Percentiles rank a stretch among this genome's conserved stretches.
phyloP scores from a whole-genome alignment of 2,113 vertebrate genomes.

The Accipiter cooperii region DNA sequence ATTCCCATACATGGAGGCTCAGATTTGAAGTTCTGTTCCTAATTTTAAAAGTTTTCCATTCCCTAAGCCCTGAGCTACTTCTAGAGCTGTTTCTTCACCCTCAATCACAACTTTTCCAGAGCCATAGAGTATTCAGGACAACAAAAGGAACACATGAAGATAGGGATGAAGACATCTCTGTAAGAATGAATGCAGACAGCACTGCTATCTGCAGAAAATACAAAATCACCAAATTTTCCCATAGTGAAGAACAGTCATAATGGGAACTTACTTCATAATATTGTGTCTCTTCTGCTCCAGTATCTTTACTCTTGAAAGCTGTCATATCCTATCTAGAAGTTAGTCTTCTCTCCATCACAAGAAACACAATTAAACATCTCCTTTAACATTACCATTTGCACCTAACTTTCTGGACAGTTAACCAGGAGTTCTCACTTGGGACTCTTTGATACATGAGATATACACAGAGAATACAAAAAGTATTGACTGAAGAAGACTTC shows the following conservation, averaged over 20 bases:
- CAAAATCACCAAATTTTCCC: background rate
- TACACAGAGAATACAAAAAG: background rate
- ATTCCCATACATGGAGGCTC: background rate
- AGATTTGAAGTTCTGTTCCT: background rate
- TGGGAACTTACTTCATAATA: background rate
- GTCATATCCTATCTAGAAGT: background rate
- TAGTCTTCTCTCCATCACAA: background rate
- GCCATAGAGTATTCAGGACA: background rate
- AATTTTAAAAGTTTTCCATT: background rate
- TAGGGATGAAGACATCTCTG: accelerated
- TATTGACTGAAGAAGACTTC: background rate
- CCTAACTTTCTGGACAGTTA: background rate
- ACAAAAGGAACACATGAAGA: background rate
- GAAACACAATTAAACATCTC: background rate
- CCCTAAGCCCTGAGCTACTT: background rate
- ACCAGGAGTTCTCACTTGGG: background rate
- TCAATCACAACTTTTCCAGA: background rate
- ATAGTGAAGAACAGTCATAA: background rate
- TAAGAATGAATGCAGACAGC: background rate
- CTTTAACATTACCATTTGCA: background rate
- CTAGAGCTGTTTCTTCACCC: background rate
- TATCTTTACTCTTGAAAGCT: background rate
- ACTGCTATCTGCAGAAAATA: background rate
- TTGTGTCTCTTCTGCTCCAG: background rate
- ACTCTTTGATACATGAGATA: background rate